phyloP scores from a whole-genome alignment of 2,113 vertebrate genomes.

The Dryoscopus gambensis region DNA sequence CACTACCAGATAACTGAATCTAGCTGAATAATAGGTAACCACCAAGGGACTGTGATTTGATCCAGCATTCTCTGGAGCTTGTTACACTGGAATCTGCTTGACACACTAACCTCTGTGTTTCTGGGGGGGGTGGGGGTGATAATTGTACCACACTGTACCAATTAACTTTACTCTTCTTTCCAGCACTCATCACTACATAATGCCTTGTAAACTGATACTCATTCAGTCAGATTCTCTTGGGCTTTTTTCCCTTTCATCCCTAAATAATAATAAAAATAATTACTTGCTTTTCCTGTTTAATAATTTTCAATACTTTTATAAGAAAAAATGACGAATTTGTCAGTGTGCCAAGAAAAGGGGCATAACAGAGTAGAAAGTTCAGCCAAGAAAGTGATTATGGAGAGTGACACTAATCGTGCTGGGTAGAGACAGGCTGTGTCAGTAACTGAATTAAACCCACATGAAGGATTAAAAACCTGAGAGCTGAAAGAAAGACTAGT shows the following conservation, averaged over 20 bases:
- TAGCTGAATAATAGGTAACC: neutral
- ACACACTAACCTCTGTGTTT: neutral
- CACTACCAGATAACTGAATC: neutral
- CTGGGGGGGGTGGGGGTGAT: neutral
- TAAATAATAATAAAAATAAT: neutral
- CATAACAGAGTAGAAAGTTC: neutral
- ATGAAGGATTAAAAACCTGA: neutral
- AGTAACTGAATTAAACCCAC: neutral
- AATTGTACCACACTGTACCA: neutral
- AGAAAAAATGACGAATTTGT: neutral
- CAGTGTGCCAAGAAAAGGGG: neutral
- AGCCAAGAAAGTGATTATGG: neutral
- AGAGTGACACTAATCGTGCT: neutral
- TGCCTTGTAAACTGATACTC: neutral
- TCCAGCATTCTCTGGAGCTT: neutral
- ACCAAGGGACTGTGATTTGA: neutral
- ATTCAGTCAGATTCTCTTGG: neutral
- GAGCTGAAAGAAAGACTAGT: neutral
- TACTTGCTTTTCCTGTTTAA: neutral
- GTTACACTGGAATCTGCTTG: neutral
- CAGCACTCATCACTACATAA: neutral
- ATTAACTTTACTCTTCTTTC: conserved; percentile 5
- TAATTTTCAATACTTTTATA: neutral
- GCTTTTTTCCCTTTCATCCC: neutral
- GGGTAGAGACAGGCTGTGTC: neutral